These are phyloP conservation scores for Marasmarcha lunaedactyla DNA, from an alignment of 2,888 invertebrate genomes.

Conservation along the genomic window DNA sequence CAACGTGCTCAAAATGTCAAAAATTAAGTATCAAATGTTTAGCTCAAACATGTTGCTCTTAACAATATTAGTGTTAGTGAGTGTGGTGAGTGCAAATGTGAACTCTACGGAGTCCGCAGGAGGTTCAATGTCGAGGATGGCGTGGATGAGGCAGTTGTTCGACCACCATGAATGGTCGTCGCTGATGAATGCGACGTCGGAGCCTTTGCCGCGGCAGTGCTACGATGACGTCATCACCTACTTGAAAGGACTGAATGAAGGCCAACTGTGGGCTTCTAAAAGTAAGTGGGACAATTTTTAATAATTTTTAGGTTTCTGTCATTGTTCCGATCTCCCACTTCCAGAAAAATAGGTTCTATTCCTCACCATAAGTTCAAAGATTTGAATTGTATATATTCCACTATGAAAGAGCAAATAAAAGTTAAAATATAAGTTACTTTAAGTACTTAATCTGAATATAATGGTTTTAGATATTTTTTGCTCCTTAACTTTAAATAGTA, in stretches of 20 bases:
- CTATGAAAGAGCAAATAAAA: too few relatives aligned
- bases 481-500: too few relatives aligned
- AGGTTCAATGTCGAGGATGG: conserved; percentile 54
- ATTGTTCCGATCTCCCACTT: too few relatives aligned
- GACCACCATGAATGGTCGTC: conserved; percentile 73
- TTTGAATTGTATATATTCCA: too few relatives aligned
- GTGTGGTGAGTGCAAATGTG: conserved; percentile 48
- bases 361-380: too few relatives aligned
- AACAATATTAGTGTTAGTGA: conserved; percentile 45
- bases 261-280: conserved; percentile 82
- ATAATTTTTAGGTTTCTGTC: neutral
- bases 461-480: too few relatives aligned
- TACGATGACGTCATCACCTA: conserved; percentile 68
- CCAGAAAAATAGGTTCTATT: too few relatives aligned
- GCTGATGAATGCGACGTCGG: conserved; percentile 54
- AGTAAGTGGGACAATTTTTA: conserved; percentile 68
- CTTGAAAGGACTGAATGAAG: conserved; percentile 71
- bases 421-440: too few relatives aligned
- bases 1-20: neutral
- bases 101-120: conserved; percentile 25
- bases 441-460: too few relatives aligned
- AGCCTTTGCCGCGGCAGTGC: conserved; percentile 46
- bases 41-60: conserved; percentile 14
- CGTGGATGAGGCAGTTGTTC: conserved; percentile 75
- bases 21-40: too few relatives aligned